Evolutionary conservation across 2,888 invertebrate genomes (phyloP).

Genomic region (Chalcis sispes): DNA sequence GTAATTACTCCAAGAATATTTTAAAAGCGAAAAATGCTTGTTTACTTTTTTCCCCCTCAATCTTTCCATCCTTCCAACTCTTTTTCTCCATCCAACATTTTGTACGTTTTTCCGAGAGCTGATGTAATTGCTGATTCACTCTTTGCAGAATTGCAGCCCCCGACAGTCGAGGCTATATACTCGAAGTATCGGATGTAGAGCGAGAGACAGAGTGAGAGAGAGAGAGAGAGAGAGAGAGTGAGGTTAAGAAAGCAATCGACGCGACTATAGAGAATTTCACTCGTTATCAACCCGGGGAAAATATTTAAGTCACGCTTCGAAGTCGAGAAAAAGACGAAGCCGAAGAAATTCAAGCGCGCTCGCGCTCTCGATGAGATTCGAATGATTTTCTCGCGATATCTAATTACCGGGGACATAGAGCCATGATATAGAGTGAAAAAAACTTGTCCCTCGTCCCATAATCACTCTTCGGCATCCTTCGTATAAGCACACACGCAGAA

Average conservation of each 20-base stretch:
- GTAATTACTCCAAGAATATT: conserved; percentile 22
- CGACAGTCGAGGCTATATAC: background rate
- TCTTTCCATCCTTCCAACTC: background rate
- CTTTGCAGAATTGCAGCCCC: background rate
- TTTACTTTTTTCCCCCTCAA: conserved; percentile 2
- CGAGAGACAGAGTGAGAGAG: conserved; percentile 38
- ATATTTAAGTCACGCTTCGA: conserved; percentile 14
- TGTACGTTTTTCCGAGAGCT: background rate
- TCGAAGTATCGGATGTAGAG: conserved; percentile 22
- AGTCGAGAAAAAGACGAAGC: no score
- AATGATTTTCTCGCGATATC: conserved; percentile 41
- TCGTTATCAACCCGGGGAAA: conserved; percentile 27
- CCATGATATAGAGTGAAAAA: no score
- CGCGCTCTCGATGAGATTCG: conserved; percentile 15
- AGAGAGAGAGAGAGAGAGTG: conserved; percentile 36
- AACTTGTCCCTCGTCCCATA: background rate
- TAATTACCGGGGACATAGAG: conserved; percentile 40
- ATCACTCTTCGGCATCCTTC: conserved; percentile 6
- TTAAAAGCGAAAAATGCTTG: conserved; percentile 8
- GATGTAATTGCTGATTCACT: conserved; percentile 46
- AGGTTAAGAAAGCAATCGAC: background rate
- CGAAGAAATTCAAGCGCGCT: conserved; percentile 1
- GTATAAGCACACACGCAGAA: no score
- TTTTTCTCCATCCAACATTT: background rate
- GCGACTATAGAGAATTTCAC: conserved; percentile 43